Percentiles rank a stretch among this genome's conserved stretches.
phyloP scores from a whole-genome alignment of 1,140 invertebrate species.

The Bombus sibiricus region DNA sequence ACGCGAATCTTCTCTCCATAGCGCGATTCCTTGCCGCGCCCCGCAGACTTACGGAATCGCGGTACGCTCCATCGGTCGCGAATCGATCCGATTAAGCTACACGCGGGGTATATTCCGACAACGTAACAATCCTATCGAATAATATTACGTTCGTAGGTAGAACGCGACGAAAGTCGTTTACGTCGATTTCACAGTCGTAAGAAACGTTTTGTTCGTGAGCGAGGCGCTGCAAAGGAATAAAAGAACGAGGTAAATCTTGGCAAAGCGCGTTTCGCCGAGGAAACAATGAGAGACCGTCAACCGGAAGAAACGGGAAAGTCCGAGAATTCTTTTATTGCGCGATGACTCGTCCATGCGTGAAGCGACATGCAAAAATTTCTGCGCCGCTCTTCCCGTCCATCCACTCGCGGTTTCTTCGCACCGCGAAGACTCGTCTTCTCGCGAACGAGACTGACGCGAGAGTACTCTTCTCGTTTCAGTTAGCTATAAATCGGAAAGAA shows the following conservation, averaged over 20 bases:
- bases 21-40: too few relatives aligned
- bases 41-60: too few relatives aligned
- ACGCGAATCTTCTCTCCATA: too few relatives aligned
- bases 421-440: not conserved
- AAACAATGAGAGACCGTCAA: slow-evolving; percentile 20
- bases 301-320: slow-evolving; percentile 48
- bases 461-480: not conserved
- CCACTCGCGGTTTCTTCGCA: slow-evolving; percentile 11
- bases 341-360: slow-evolving; percentile 54
- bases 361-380: slow-evolving; percentile 58
- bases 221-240: not conserved
- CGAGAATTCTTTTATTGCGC: slow-evolving; percentile 25
- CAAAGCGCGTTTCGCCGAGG: not conserved
- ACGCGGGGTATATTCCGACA: too few relatives aligned
- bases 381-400: not conserved
- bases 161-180: not conserved
- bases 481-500: too few relatives aligned
- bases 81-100: too few relatives aligned
- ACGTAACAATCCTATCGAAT: not conserved
- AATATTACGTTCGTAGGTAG: not conserved
- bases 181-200: not conserved
- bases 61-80: too few relatives aligned
- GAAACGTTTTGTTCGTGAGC: not conserved
- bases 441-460: not conserved
- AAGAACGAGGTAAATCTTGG: not conserved